Evolutionary conservation across 2,888 invertebrate genomes (phyloP).

Genomic region (Octonoba sinensis): DNA sequence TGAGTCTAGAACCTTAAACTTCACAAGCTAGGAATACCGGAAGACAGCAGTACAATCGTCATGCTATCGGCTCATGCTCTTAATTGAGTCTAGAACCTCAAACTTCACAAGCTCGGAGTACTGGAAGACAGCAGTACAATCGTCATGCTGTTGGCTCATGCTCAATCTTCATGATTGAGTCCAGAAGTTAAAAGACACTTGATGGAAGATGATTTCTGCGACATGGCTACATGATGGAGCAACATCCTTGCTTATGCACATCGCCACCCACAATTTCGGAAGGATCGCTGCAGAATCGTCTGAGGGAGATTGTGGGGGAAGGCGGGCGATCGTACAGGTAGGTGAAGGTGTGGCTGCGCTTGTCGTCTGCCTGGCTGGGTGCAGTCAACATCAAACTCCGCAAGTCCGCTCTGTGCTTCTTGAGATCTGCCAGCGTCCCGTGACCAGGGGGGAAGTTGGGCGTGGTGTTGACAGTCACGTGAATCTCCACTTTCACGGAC

Average conservation of each 20-base stretch:
- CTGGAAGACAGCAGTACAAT: too few relatives aligned
- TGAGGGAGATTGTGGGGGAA: slow-evolving; percentile 63
- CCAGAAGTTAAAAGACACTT: too few relatives aligned
- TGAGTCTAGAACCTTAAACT: too few relatives aligned
- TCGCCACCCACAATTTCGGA: slow-evolving; percentile 66
- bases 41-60: too few relatives aligned
- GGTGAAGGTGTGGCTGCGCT: slow-evolving; percentile 53
- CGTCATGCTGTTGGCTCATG: too few relatives aligned
- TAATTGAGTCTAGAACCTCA: too few relatives aligned
- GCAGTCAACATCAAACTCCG: slow-evolving; percentile 52
- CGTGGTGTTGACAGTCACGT: slow-evolving; percentile 69
- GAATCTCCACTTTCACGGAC: slow-evolving; percentile 69
- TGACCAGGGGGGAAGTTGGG: slow-evolving; percentile 83
- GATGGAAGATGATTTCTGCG: too few relatives aligned
- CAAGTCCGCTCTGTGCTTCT: slow-evolving; percentile 81
- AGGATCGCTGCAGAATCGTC: slow-evolving; percentile 66
- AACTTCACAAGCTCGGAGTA: too few relatives aligned
- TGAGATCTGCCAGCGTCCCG: slow-evolving; percentile 87
- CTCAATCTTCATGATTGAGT: too few relatives aligned
- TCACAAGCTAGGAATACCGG: too few relatives aligned
- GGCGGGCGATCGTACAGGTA: slow-evolving; percentile 64
- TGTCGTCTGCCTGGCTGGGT: slow-evolving; percentile 25
- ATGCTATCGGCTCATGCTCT: too few relatives aligned
- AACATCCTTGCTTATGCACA: slow-evolving; percentile 65
- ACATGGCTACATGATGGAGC: slow-evolving; percentile 52